Base-by-base conservation (phyloP, 1,140 invertebrate species). In the Temnothorax curvispinosus region DNA sequence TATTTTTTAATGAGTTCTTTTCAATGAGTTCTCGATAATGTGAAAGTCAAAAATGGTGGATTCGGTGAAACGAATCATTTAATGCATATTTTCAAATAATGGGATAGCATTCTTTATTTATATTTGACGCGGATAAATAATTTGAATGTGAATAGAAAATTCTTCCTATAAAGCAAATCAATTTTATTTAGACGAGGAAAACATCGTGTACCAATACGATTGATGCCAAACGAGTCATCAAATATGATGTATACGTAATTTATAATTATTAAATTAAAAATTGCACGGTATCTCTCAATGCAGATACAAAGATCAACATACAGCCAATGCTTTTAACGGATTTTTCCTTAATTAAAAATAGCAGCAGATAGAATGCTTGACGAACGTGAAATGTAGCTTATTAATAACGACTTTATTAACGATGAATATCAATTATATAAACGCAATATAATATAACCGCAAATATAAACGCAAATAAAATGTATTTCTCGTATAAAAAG, bases 291-390 rank as follows among this genome's bases (percentile, higher is more conserved):
- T 41, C 1, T 54, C 4, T 69, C 35, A 8, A 41, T 41, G 2
- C 6, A 27, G 15, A 52, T 21, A 13, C 27, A 3, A 52, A 80
- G 38, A 64, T 64, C 4, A 27, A 64, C 11, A 4, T 27, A 13
- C 0, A 18, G 11, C 7, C 35, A n/a, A 44, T 81, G 7, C 56
- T 69, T 69, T 32, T n/a, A 9, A 1, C 0, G n/a, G 0, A 5
- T 69, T 80, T 67, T 69, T 47, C 21, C 21, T 80, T 69, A 35
- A 54, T 54, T 67, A 54, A 69, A 76, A 80, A 52, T 41, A 44
- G 1, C 13, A 47, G n/a, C 1, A 47, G 3, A 64, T 35, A 38
- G 0, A 38, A 65, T 41, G 15, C 18, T 1, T 35, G n/a, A 27
- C 8, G n/a, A 67, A 64, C 27, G 0, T 44, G 13, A 67, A 18